Percentiles rank a stretch among this genome's conserved stretches.
Conservation (phyloP, 2,888 invertebrate genomes). For the Pachymerium ferrugineum region DNA sequence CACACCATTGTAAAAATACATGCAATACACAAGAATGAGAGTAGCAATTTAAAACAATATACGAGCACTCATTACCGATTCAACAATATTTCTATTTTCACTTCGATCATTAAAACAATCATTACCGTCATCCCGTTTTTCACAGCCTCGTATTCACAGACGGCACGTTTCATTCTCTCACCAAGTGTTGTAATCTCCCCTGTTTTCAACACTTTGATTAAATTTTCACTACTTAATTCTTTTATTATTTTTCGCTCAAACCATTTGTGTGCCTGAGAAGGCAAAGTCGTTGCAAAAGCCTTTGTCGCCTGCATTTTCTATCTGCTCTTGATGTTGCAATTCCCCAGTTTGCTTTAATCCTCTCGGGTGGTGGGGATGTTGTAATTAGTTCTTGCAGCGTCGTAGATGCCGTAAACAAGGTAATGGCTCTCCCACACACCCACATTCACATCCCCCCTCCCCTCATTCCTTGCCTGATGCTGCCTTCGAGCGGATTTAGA, state of each 20-base stretch:
- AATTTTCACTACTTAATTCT: background rate
- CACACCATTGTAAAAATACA: too few species aligned
- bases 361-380: conserved; percentile 8
- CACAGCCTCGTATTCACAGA: too few species aligned
- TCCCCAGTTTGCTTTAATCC: background rate
- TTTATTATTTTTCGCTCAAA: conserved; percentile 1
- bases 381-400: conserved; percentile 10
- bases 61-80: too few species aligned
- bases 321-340: background rate
- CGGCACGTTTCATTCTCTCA: background rate
- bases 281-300: background rate
- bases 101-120: too few species aligned
- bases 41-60: too few species aligned
- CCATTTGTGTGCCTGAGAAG: background rate
- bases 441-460: too few species aligned
- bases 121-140: too few species aligned
- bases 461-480: background rate
- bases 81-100: too few species aligned
- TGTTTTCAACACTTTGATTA: background rate
- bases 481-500: background rate
- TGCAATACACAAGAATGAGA: too few species aligned
- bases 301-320: conserved; percentile 2
- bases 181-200: background rate
- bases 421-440: too few species aligned
- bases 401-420: background rate